Evolutionary conservation across 2,113 vertebrate genomes (phyloP), one percentile per base, ranked within the genome.

Genomic region (Phylloscopus trochiloides): DNA sequence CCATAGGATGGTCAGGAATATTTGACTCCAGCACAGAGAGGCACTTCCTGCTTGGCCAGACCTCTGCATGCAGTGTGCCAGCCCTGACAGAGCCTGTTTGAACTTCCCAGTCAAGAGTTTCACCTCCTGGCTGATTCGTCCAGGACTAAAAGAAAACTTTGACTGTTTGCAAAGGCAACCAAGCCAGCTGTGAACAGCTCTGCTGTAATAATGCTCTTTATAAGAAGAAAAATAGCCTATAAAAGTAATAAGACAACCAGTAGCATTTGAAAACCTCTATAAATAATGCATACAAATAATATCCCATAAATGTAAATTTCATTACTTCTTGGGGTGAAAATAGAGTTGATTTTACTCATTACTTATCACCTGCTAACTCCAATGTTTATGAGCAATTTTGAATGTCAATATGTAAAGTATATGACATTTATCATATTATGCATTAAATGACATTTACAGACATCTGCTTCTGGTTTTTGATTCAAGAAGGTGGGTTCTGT

Each of bases 341-440:
- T 76, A 31, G 68, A 95, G 88, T 50, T 81, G 81, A 76, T 82
- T 92, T 94, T 81, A 72, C 28, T 79, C 73, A 80, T 94, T 95
- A 78, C 45, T 83, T 42, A 80, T 89, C 48, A 67, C 22, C 54
- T 48, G 25, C 51, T 77, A 87, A 47, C 29, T 67, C 65, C 54
- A 32, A 31, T 38, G 82, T 83, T 93, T 94, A 70, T 54, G 38
- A 82, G 36, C 19, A 40, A 89, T 91, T 95, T 86, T 92, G 28
- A 94, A 88, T 93, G 79, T 90, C 75, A 77, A 76, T 91, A 51
- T 77, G 47, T 80, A 52, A 59, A 89, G 18, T 59, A 32, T 74
- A 45, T 8, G 7, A 3, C 48, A 85, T 51, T 74, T 95, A 68
- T 73, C 91, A 32, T 74, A 66, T 61, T 87, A 91, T 74, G 59